A percentile compares a stretch with the other conserved stretches of the same genome.
Conservation (phyloP, 2,888 invertebrate species). For the Zaprionus obscuricornis region DNA sequence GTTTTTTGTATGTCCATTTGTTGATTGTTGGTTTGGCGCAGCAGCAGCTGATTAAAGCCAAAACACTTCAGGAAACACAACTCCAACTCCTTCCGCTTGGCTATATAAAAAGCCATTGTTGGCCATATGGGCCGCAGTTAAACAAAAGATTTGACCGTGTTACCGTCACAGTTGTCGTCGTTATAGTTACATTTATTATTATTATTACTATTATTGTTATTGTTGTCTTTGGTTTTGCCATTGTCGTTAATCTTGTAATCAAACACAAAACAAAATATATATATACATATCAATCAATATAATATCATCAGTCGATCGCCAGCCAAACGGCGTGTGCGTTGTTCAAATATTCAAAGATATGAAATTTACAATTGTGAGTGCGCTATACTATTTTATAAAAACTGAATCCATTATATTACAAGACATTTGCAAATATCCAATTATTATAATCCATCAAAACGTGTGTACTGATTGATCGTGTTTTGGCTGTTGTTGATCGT, state of each 20-base stretch:
- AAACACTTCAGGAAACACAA: constrained; percentile 68
- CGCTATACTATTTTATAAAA: too few relatives aligned
- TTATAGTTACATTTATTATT: constrained; percentile 16
- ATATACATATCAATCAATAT: constrained; percentile 31
- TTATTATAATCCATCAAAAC: too few relatives aligned
- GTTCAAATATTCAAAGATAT: constrained; percentile 48
- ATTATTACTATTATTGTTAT: constrained; percentile 16
- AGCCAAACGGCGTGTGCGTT: constrained; percentile 24
- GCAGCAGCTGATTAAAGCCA: constrained; percentile 52
- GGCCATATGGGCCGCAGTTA: constrained; percentile 60
- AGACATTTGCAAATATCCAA: too few relatives aligned
- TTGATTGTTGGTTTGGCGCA: constrained; percentile 38
- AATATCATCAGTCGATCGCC: constrained; percentile 37
- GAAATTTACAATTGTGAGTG: constrained; percentile 67
- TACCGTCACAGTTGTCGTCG: constrained; percentile 39
- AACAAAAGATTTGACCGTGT: constrained; percentile 62
- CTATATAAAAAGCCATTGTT: constrained; percentile 74
- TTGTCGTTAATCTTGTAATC: constrained; percentile 8
- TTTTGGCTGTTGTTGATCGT: too few relatives aligned
- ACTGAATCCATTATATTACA: too few relatives aligned
- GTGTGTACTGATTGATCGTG: too few relatives aligned
- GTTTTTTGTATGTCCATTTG: constrained; percentile 34
- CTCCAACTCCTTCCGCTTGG: constrained; percentile 70
- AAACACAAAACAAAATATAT: constrained; percentile 3
- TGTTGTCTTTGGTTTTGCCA: constrained; percentile 3